These are phyloP conservation scores for Siphlonurus alternatus DNA, from an alignment of 2,888 invertebrate species.

Conservation along the genomic window DNA sequence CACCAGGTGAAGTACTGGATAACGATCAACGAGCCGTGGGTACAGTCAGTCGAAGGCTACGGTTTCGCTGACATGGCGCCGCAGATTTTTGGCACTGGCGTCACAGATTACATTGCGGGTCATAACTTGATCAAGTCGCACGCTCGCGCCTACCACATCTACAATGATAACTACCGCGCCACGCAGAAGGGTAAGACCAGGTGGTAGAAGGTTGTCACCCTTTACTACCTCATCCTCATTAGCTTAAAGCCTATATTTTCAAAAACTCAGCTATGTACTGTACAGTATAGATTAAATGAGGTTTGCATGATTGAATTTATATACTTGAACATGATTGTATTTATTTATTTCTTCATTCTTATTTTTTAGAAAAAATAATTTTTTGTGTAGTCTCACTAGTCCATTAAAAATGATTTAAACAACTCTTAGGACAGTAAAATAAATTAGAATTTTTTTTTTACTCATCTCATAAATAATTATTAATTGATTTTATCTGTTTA, in stretches of 20 bases:
- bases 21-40: slow-evolving; percentile 59
- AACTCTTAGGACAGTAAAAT: no score
- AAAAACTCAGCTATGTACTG: no score
- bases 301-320: background rate
- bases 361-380: no score
- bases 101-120: slow-evolving; percentile 41
- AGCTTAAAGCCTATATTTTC: no score
- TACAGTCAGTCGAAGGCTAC: slow-evolving; percentile 36
- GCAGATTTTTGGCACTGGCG: slow-evolving; percentile 31
- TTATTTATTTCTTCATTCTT: background rate
- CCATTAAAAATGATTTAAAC: no score
- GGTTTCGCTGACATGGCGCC: slow-evolving; percentile 27
- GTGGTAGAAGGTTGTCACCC: no score
- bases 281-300: no score
- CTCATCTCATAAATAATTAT: no score
- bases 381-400: no score
- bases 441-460: no score
- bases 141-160: slow-evolving; percentile 42
- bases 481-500: no score
- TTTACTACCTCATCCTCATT: no score
- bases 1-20: slow-evolving; percentile 44
- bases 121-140: slow-evolving; percentile 48
- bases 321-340: background rate
- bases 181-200: slow-evolving; percentile 34
- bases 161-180: slow-evolving; percentile 36